phyloP scores from a whole-genome alignment of 2,888 invertebrate genomes.

The Heliconius sara region DNA sequence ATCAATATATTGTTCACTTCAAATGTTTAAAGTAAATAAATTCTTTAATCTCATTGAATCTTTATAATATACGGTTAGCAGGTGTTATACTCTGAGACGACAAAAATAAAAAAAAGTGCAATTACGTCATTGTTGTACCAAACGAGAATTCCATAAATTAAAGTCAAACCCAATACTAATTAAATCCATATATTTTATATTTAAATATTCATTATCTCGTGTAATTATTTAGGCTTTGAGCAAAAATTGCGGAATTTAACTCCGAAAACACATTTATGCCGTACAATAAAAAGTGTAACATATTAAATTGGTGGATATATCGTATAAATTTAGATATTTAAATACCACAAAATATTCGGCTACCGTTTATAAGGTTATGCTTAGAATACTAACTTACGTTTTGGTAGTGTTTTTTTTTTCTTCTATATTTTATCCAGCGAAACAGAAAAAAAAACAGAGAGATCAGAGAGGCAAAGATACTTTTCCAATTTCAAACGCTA shows the following conservation, averaged over 20 bases:
- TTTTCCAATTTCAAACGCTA: no score
- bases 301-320: conserved; percentile 45
- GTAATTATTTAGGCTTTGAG: conserved; percentile 24
- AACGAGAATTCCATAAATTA: neutral
- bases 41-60: no score
- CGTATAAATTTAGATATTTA: conserved; percentile 35
- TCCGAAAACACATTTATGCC: conserved; percentile 31
- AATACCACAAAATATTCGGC: conserved; percentile 48
- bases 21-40: no score
- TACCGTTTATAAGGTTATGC: conserved; percentile 50
- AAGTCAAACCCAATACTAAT: neutral
- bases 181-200: neutral
- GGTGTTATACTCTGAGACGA: no score
- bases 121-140: neutral
- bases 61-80: no score
- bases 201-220: conserved; percentile 2
- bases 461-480: no score
- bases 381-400: conserved; percentile 23
- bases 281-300: conserved; percentile 36
- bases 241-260: conserved; percentile 29
- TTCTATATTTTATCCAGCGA: no score
- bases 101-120: neutral
- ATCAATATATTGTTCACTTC: no score
- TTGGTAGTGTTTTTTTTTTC: no score
- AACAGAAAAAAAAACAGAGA: no score